Evolutionary conservation across 2,113 vertebrate genomes (phyloP).

Genomic region (Nycticorax nycticorax): DNA sequence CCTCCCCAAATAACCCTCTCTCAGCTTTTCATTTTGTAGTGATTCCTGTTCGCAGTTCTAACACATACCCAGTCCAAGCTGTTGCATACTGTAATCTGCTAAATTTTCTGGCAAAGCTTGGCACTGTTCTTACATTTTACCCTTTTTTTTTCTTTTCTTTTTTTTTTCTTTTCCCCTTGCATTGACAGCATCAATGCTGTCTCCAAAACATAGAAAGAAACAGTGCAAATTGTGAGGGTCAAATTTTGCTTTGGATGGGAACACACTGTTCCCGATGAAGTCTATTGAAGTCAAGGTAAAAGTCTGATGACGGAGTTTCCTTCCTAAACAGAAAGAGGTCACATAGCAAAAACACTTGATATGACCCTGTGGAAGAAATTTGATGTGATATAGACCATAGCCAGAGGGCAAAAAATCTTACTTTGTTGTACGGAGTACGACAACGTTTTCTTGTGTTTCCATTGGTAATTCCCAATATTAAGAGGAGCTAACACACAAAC

Average conservation of each 20-base stretch:
- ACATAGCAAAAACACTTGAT: not conserved
- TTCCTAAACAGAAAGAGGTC: not conserved
- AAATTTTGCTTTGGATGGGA: not conserved
- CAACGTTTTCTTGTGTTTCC: not conserved
- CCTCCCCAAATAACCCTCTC: not conserved
- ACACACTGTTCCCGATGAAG: not conserved
- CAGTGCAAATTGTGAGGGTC: not conserved
- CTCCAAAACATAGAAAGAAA: not conserved
- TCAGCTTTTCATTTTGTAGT: not conserved
- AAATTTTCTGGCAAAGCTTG: not conserved
- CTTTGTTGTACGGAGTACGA: not conserved
- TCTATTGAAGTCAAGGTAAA: not conserved
- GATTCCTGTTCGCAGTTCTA: not conserved
- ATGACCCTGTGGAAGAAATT: not conserved
- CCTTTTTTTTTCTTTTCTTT: not conserved
- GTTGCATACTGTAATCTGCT: slow-evolving; percentile 3
- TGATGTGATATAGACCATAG: not conserved
- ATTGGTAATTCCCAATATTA: not conserved
- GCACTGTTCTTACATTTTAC: not conserved
- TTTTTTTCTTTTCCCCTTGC: not conserved
- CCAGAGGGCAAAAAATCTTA: not conserved
- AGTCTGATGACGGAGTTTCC: not conserved
- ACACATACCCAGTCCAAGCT: slow-evolving; percentile 22
- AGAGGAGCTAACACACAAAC: not conserved
- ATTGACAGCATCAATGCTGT: not conserved